Conservation (phyloP, 1,140 invertebrate species). For the Glossosoma conforme region DNA sequence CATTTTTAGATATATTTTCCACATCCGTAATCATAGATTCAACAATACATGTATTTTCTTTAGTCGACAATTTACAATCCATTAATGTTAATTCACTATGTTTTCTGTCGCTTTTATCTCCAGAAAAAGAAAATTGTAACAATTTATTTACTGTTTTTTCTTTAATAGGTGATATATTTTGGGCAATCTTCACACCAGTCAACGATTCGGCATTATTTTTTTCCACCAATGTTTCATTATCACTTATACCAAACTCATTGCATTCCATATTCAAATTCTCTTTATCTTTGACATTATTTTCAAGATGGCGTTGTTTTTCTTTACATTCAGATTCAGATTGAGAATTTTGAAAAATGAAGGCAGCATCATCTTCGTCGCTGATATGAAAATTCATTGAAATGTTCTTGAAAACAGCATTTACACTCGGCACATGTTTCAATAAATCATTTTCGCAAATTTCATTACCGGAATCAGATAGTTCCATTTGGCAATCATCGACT, state of each 20-base stretch:
- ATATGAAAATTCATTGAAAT: conserved; percentile 38
- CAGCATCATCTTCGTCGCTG: conserved; percentile 10
- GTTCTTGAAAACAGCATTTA: conserved; percentile 42
- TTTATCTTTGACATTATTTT: conserved; percentile 5
- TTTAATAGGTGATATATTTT: conserved; percentile 20
- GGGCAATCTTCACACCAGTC: conserved; percentile 10
- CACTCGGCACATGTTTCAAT: conserved; percentile 43
- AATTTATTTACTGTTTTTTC: conserved; percentile 37
- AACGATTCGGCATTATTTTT: conserved; percentile 2
- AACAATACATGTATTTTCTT: too few relatives aligned
- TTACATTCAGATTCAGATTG: neutral
- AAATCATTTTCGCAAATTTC: conserved; percentile 30
- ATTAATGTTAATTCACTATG: neutral
- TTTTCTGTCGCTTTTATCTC: neutral
- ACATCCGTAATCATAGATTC: too few relatives aligned
- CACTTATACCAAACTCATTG: neutral
- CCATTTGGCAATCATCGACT: neutral
- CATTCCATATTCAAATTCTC: neutral
- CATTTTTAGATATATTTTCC: too few relatives aligned
- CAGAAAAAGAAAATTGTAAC: conserved; percentile 39
- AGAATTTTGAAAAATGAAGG: conserved; percentile 27
- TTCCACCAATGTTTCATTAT: conserved; percentile 2
- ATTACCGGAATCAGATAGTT: conserved; percentile 31
- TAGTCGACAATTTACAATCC: too few relatives aligned
- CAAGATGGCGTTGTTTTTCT: neutral